These are phyloP conservation scores for Phallusia fumigata DNA, from an alignment of 23 tunicate genomes.

Conservation along the genomic window DNA sequence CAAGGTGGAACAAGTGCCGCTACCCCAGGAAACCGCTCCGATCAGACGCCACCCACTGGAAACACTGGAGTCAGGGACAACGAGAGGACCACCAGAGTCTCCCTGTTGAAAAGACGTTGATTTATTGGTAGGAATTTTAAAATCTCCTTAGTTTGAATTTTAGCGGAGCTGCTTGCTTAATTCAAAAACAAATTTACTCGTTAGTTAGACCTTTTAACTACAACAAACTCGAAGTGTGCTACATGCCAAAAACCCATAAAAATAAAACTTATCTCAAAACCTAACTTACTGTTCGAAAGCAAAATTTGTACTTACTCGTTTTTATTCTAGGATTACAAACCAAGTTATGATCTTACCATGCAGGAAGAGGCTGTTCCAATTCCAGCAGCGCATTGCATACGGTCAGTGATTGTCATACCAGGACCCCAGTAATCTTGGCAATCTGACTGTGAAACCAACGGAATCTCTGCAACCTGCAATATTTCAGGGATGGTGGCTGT, in stretches of 20 bases:
- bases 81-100: conserved; percentile 43
- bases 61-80: conserved; percentile 34
- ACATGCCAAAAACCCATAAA: too few relatives aligned
- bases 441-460: conserved; percentile 29
- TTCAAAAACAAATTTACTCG: too few relatives aligned
- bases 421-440: conserved; percentile 61
- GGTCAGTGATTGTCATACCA: conserved; percentile 32
- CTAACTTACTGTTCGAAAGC: too few relatives aligned
- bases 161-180: too few relatives aligned
- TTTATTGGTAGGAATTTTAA: too few relatives aligned
- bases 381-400: conserved; percentile 84
- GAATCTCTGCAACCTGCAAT: conserved; percentile 43
- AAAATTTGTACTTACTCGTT: too few relatives aligned
- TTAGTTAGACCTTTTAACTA: too few relatives aligned
- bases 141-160: too few relatives aligned
- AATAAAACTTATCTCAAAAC: too few relatives aligned
- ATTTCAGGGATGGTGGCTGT: background rate
- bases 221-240: too few relatives aligned
- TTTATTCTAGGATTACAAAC: too few relatives aligned
- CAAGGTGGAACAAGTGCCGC: conserved; percentile 49
- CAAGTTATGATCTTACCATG: conserved; percentile 39
- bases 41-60: conserved; percentile 26
- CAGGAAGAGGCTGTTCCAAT: conserved; percentile 47
- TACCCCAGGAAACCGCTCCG: conserved; percentile 82
- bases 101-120: background rate